Conservation (phyloP, 2,797 vertebrate genomes). For the Gymnoscopelus microlampas region DNA sequence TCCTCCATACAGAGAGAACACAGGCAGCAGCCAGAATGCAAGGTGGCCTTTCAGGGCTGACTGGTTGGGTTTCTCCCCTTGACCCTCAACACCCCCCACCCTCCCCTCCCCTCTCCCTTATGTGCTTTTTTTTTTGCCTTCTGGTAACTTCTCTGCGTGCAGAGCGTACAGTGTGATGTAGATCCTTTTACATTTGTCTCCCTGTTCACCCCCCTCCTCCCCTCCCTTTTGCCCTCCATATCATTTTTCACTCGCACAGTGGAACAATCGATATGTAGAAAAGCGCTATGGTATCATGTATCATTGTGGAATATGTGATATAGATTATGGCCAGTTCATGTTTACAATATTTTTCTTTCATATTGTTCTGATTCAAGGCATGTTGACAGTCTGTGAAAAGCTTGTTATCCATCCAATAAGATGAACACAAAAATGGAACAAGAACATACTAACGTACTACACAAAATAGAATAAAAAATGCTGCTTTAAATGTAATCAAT, state of each 20-base stretch:
- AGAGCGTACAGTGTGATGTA: conserved; percentile 70
- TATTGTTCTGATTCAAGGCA: conserved; percentile 14
- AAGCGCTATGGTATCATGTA: conserved; percentile 68
- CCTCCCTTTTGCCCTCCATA: conserved; percentile 61
- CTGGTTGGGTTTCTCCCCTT: conserved; percentile 72
- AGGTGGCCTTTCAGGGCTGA: conserved; percentile 77
- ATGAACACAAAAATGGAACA: too few relatives aligned
- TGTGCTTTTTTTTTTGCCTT: conserved; percentile 71
- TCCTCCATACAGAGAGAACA: conserved; percentile 76
- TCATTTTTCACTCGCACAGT: conserved; percentile 75
- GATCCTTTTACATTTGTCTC: conserved; percentile 79
- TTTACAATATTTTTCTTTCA: conserved; percentile 74
- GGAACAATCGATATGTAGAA: conserved; percentile 78
- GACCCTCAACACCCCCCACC: conserved; percentile 61
- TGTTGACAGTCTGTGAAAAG: conserved; percentile 13
- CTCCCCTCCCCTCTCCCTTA: conserved; percentile 42
- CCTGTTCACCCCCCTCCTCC: conserved; percentile 61
- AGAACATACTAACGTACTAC: too few relatives aligned
- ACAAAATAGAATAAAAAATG: too few relatives aligned
- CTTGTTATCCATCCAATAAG: not conserved
- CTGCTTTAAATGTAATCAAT: conserved; percentile 8
- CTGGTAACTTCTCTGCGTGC: conserved; percentile 74
- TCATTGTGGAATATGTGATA: conserved; percentile 74
- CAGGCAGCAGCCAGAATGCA: conserved; percentile 63
- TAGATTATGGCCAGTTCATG: conserved; percentile 75